Evolutionary conservation across 2,113 vertebrate genomes (phyloP).

Genomic region (Pseudopipra pipra): DNA sequence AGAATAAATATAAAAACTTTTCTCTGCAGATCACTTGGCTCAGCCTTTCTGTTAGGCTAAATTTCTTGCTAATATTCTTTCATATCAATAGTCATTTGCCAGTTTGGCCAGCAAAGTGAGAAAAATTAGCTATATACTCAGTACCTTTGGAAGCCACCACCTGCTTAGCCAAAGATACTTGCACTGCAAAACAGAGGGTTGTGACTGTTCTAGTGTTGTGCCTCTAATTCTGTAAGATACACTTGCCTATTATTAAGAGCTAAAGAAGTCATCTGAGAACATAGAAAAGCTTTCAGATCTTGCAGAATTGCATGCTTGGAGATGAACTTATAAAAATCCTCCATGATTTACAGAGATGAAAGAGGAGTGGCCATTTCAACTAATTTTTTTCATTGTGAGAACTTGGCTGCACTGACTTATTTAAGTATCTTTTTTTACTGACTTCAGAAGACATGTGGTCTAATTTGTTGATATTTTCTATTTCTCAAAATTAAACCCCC

Average conservation of each 20-base stretch:
- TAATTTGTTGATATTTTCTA: not conserved
- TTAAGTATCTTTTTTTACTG: not conserved
- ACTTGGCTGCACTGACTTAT: not conserved
- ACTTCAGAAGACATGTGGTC: not conserved
- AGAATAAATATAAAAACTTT: not conserved
- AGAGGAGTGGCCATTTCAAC: not conserved
- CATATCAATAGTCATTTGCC: not conserved
- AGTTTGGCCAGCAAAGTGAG: not conserved
- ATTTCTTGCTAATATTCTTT: not conserved
- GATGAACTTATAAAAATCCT: not conserved
- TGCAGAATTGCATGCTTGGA: not conserved
- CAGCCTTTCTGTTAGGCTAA: not conserved
- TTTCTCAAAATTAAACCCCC: not conserved
- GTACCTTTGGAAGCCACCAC: not conserved
- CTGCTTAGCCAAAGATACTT: not conserved
- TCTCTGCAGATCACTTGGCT: not conserved
- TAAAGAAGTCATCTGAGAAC: not conserved
- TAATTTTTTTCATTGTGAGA: not conserved
- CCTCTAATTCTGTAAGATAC: not conserved
- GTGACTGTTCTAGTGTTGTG: not conserved
- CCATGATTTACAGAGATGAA: not conserved
- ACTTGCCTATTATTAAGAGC: not conserved
- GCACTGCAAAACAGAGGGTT: not conserved
- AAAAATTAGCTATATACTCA: not conserved
- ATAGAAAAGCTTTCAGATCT: not conserved